Base-by-base conservation (phyloP, 2,888 invertebrate species). In the Stegana nigrithorax region DNA sequence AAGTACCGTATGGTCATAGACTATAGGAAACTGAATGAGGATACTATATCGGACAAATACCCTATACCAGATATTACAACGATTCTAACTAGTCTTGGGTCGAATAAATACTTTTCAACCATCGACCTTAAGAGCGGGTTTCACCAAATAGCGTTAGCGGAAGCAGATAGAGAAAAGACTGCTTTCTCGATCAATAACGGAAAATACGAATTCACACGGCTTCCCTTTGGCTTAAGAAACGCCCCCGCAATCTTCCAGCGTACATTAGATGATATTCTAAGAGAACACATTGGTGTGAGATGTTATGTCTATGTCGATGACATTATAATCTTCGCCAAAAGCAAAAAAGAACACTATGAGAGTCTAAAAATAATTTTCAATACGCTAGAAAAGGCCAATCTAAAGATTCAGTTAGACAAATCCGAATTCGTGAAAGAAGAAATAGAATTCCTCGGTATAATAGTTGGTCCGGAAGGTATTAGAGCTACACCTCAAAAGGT, bases 221-320 rank as follows among this genome's bases (percentile, higher is more conserved):
- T 56, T 23, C 56, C 56, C 10, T 56, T 56, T 14, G 56, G 39
- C 2, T n/a, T 39, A 12, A 56, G 21, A 25, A 56, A 56, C 23
- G 56, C 56, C 2, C 56, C 56, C 1, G 14, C 39, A 19, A 23
- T 21, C 23, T 56, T 56, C 14, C 56, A 36, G 36, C 19, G 56
- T 23, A 25, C 56, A 4, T 14, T 56, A 6, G 56, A 56, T 25
- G 36, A 39, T 14, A 56, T 56, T n/a, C 14, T 56, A 10, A 17
- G 25, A n/a, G 39, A 39, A 39, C 39, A 39, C 14, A 39, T 39
- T 8, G 39, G 39, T 1, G 10, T 2, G 4, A 39, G 5, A 19
- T 65, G 67, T 27, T 62, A 58, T n/a, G 63, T 66, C 3, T 65
- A 66, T 44, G 56, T 65, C 8, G 63, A 66, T 29, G 66, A 62